Base-by-base conservation (phyloP, 2,797 vertebrate species). In the Meriones psammophilus region DNA sequence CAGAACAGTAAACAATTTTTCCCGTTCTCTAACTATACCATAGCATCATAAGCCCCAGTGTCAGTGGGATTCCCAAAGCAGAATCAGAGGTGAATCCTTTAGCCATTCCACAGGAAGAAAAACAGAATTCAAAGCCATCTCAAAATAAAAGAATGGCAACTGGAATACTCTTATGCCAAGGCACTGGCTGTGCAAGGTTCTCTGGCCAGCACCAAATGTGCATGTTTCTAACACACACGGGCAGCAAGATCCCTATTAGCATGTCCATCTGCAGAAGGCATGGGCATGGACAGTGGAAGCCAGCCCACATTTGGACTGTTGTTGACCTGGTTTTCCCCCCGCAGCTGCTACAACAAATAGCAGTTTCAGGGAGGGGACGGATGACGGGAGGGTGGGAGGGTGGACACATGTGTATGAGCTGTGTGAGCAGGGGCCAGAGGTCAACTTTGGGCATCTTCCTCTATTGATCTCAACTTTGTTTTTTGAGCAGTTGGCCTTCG, bases 261-360 rank as follows among this genome's bases (percentile, higher is more conserved):
- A 3, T 1, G 87, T 39, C 92, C 74, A n/a, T 92, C 94, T 83
- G 88, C 69, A n/a, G 71, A 26, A 69, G 10, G 89, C 15, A 9
- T 42, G 81, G 39, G 12, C 46, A 1, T 3, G 6, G 33, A 3
- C 58, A 2, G 9, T 3, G 28, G 39, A 39, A 24, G 85, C 73
- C 78, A 79, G 69, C 83, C 54, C 4, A 5, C 39, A 8, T 33
- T 56, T 66, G 39, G 76, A 58, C 60, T 17, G 20, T 8, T 79
- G 10, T 7, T 13, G 88, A 86, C 71, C 66, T 12, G 68, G 83
- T 79, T 33, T 54, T 26, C 39, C 30, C 64, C 73, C 17, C 30
- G 83, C 89, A 79, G 91, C 95, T 97, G 93, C 74, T 39, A 2
- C n/a, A 90, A 62, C 85, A 79, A 93, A 95, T 73, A 73, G 22